Base-by-base conservation (phyloP, 2,113 vertebrate species). In the Phylloscopus trochiloides region DNA sequence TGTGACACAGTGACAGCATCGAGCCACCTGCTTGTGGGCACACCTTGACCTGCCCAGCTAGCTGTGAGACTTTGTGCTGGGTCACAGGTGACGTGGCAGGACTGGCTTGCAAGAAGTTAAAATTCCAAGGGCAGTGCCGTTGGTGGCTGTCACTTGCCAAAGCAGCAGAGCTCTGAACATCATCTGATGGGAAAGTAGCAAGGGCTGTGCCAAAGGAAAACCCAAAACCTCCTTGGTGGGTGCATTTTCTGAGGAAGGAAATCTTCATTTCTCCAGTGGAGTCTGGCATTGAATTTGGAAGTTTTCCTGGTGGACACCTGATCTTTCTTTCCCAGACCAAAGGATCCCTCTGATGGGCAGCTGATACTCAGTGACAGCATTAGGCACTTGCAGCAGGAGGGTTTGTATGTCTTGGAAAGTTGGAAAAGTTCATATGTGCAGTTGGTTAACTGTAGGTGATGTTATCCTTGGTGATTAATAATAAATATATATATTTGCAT, bases 201-300 rank as follows among this genome's bases (percentile, higher is more conserved):
- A 14, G 36, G 55, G 43, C 29, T 28, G 57, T 48, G 58, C 12
- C 52, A 59, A 21, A 77, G 47, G 14, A 22, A 43, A 59, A 14
- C 16, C n/a, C 52, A 28, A 5, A 59, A 6, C 43, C 34, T 88
- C 2, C 0, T 0, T 24, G 63, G 61, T 40, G n/a, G 67, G 51
- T 54, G 31, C 28, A 3, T 51, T 70, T 40, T 21, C 36, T 29
- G 6, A 15, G n/a, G 38, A 57, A 42, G 67, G 47, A 62, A 38
- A 4, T 0, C 13, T 14, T 91, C 6, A 3, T 70, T 76, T 65
- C 54, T 76, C 20, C 52, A 14, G 43, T 19, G 55, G 62, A 57
- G 17, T 40, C 45, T 84, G 63, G 19, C 10, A 4, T 43, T 62
- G 43, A 0, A 28, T 72, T 66, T 87, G 73, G 61, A 67, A 51